A percentile compares a stretch with the other conserved stretches of the same genome.
phyloP scores from a whole-genome alignment of 2,797 vertebrate genomes.

The Pelodytes ibericus region DNA sequence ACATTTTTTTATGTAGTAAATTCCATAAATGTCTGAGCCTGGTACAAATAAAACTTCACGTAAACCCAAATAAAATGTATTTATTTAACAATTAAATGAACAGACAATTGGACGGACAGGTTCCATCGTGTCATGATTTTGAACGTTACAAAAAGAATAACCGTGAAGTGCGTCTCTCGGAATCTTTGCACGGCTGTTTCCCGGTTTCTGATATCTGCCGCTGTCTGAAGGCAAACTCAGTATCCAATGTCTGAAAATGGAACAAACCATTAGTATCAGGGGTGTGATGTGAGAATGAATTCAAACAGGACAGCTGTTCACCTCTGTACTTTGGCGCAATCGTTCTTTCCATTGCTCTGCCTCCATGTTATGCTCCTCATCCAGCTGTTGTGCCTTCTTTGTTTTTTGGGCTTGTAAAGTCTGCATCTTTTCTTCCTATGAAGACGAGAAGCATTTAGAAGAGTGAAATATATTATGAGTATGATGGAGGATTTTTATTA shows the following conservation, averaged over 20 bases:
- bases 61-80: slow-evolving; percentile 23
- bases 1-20: slow-evolving; percentile 17
- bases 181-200: not conserved
- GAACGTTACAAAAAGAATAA: slow-evolving; percentile 42
- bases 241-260: slow-evolving; percentile 65
- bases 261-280: not conserved
- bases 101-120: not conserved
- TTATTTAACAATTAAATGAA: not conserved
- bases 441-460: not conserved
- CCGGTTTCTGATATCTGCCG: slow-evolving; percentile 41
- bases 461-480: no score
- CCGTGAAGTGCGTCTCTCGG: slow-evolving; percentile 16
- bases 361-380: slow-evolving; percentile 72
- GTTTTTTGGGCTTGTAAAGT: slow-evolving; percentile 68
- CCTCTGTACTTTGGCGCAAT: slow-evolving; percentile 67
- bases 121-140: not conserved
- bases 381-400: slow-evolving; percentile 67
- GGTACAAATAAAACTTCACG: slow-evolving; percentile 14
- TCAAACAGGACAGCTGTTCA: not conserved
- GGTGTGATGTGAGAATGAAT: not conserved
- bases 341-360: slow-evolving; percentile 70
- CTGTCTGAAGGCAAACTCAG: slow-evolving; percentile 64
- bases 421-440: slow-evolving; percentile 69
- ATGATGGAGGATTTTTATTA: no score
- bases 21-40: not conserved